Evolutionary conservation across 1,140 invertebrate species (phyloP).

Genomic region (Matsumurasca onukii): DNA sequence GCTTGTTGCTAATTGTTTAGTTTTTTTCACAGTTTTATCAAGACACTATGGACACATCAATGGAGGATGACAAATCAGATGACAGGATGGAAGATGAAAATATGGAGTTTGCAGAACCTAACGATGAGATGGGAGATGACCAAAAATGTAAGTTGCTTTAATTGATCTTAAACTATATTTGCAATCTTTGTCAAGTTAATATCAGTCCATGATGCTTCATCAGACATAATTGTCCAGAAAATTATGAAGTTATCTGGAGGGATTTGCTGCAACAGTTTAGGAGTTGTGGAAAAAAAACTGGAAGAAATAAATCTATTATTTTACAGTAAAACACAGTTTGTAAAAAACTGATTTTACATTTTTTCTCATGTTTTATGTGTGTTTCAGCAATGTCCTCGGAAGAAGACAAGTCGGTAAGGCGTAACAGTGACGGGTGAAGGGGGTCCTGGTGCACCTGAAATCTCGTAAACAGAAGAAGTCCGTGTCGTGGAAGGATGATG

Average conservation of each 20-base stretch:
- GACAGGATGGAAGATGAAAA: constrained; percentile 46
- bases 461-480: constrained; percentile 72
- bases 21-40: constrained; percentile 76
- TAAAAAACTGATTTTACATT: too few relatives aligned
- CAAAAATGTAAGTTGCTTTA: constrained; percentile 48
- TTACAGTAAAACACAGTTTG: too few relatives aligned
- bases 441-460: constrained; percentile 67
- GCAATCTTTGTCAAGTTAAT: too few relatives aligned
- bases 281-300: too few relatives aligned
- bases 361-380: too few relatives aligned
- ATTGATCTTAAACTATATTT: neutral
- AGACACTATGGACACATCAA: constrained; percentile 72
- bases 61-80: constrained; percentile 50
- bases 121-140: constrained; percentile 48
- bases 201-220: too few relatives aligned
- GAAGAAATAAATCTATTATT: too few relatives aligned
- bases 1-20: too few relatives aligned
- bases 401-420: constrained; percentile 12
- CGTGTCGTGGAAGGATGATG: constrained; percentile 78
- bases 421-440: constrained; percentile 51
- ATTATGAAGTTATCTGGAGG: too few relatives aligned
- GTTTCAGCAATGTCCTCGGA: constrained; percentile 26
- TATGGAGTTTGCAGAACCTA: constrained; percentile 32
- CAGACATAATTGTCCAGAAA: too few relatives aligned
- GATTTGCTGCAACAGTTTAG: too few relatives aligned